These are phyloP conservation scores for Hemaris fuciformis DNA, from an alignment of 2,888 invertebrate species.

Conservation along the genomic window DNA sequence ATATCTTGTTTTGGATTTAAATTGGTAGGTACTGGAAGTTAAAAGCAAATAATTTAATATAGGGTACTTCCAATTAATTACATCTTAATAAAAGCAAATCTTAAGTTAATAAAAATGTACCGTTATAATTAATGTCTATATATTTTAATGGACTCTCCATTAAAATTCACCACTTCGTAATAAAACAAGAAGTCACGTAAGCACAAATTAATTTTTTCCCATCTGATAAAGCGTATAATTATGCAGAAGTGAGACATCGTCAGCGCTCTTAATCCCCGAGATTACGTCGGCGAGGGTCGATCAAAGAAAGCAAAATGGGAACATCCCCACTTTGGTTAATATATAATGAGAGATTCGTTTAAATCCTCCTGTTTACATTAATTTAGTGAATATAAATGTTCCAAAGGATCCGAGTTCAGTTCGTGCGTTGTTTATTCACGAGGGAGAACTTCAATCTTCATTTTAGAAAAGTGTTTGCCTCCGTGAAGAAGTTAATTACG, in stretches of 20 bases:
- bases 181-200: slow-evolving; percentile 18
- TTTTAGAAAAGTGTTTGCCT: slow-evolving; percentile 11
- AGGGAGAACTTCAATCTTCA: slow-evolving; percentile 15
- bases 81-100: background rate
- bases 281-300: slow-evolving; percentile 62
- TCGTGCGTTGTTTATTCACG: slow-evolving; percentile 18
- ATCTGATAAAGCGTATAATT: slow-evolving; percentile 68
- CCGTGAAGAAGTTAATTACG: slow-evolving; percentile 14
- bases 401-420: slow-evolving; percentile 28
- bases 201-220: slow-evolving; percentile 62
- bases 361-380: slow-evolving; percentile 72
- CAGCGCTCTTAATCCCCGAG: slow-evolving; percentile 62
- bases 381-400: slow-evolving; percentile 59
- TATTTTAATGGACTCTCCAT: background rate
- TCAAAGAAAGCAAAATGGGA: slow-evolving; percentile 61
- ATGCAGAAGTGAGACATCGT: slow-evolving; percentile 67
- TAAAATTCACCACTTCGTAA: slow-evolving; percentile 24
- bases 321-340: slow-evolving; percentile 70
- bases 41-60: too few species aligned
- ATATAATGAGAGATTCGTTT: slow-evolving; percentile 69
- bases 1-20: too few species aligned
- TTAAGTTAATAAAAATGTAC: background rate
- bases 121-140: background rate
- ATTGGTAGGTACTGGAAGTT: too few species aligned
- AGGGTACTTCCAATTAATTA: too few species aligned